These are phyloP conservation scores for Diplodus puntazzo DNA, from an alignment of 2,797 vertebrate species.

Conservation along the genomic window DNA sequence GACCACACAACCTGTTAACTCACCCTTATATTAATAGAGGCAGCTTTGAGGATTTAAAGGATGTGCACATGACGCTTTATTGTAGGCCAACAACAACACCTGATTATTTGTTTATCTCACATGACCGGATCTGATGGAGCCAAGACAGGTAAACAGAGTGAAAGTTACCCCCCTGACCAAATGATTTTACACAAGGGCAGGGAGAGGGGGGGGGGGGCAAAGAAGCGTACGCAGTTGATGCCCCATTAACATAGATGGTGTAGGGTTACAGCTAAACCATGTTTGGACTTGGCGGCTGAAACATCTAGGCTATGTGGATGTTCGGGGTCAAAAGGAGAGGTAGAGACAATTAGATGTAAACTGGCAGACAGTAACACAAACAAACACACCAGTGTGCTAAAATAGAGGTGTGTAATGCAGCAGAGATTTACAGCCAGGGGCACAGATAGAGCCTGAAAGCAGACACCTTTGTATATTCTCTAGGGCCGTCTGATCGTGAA, in stretches of 20 bases:
- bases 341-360: constrained; percentile 61
- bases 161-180: constrained; percentile 38
- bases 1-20: constrained; percentile 70
- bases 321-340: constrained; percentile 53
- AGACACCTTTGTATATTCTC: constrained; percentile 72
- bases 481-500: constrained; percentile 27
- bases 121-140: constrained; percentile 11
- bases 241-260: constrained; percentile 9
- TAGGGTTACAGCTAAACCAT: constrained; percentile 58
- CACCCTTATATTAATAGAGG: constrained; percentile 78
- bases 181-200: constrained; percentile 22
- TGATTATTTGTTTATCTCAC: constrained; percentile 70
- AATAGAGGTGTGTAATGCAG: constrained; percentile 53
- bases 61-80: constrained; percentile 47
- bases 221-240: constrained; percentile 27
- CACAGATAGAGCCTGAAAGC: constrained; percentile 58
- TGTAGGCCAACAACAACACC: constrained; percentile 40
- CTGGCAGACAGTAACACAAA: constrained; percentile 53
- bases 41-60: constrained; percentile 56
- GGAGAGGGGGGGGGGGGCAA: not conserved
- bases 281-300: constrained; percentile 56
- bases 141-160: constrained; percentile 14
- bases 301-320: constrained; percentile 32
- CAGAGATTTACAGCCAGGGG: constrained; percentile 60
- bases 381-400: constrained; percentile 38